These are phyloP conservation scores for Cyclophora punctaria DNA, from an alignment of 2,888 invertebrate genomes.

Conservation along the genomic window DNA sequence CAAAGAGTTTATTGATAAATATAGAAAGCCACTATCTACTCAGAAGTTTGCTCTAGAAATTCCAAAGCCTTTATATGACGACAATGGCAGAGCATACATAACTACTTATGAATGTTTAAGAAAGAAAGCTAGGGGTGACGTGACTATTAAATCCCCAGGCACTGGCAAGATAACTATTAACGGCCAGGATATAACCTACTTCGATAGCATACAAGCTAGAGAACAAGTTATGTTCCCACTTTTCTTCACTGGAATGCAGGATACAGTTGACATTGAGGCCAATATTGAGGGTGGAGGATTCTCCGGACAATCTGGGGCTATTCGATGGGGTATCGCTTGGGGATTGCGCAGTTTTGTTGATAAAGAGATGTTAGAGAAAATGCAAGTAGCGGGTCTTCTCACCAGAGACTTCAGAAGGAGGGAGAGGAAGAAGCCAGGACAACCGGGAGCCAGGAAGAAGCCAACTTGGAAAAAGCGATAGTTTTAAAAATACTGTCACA, in stretches of 20 bases:
- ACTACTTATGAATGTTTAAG: constrained; percentile 83
- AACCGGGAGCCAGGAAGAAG: constrained; percentile 91
- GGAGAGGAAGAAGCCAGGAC: constrained; percentile 95
- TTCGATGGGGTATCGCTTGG: constrained; percentile 91
- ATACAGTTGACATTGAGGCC: constrained; percentile 89
- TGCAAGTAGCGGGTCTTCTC: constrained; percentile 93
- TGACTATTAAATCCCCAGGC: constrained; percentile 87
- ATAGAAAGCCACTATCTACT: constrained; percentile 75
- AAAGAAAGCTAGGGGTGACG: constrained; percentile 83
- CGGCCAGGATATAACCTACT: constrained; percentile 85
- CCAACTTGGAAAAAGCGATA: constrained; percentile 95
- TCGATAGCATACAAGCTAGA: constrained; percentile 79
- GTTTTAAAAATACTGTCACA: constrained; percentile 6
- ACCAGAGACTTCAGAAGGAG: constrained; percentile 84
- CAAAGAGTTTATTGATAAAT: constrained; percentile 84
- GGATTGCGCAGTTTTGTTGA: constrained; percentile 89
- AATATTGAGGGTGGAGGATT: constrained; percentile 82
- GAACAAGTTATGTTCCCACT: constrained; percentile 93
- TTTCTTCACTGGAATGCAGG: constrained; percentile 83
- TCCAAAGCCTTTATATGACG: constrained; percentile 80
- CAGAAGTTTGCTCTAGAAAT: constrained; percentile 77
- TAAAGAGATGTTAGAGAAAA: constrained; percentile 82
- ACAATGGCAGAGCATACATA: constrained; percentile 81
- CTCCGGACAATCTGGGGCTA: constrained; percentile 90
- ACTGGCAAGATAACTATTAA: constrained; percentile 89